Evolutionary conservation across 2,797 vertebrate species (phyloP).

Genomic region (Geotria australis): DNA sequence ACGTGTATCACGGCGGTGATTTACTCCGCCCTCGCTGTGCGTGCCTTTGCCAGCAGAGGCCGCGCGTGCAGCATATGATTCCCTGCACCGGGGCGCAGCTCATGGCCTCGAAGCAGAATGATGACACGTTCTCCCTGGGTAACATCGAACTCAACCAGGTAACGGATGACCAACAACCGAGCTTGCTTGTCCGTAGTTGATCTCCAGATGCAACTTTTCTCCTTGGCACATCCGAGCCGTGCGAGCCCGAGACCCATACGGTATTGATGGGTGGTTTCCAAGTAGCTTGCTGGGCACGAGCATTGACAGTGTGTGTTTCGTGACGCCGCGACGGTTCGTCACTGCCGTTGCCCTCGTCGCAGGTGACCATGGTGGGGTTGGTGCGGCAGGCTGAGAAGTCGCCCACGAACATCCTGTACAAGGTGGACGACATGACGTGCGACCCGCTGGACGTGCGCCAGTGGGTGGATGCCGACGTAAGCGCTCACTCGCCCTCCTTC

Average conservation of each 20-base stretch:
- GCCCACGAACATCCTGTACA: constrained; percentile 82
- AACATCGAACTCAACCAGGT: constrained; percentile 72
- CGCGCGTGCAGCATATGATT: constrained; percentile 46
- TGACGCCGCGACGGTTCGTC: not conserved
- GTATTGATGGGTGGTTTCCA: no score
- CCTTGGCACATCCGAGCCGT: no score
- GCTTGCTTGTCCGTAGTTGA: not conserved
- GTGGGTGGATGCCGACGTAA: constrained; percentile 83
- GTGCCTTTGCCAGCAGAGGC: constrained; percentile 17
- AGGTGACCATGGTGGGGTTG: constrained; percentile 63
- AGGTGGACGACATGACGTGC: constrained; percentile 75
- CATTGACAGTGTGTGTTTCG: not conserved
- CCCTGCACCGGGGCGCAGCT: constrained; percentile 85
- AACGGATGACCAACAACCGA: constrained; percentile 1
- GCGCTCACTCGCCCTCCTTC: constrained; percentile 1
- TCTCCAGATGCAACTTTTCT: no score
- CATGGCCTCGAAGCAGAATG: constrained; percentile 34
- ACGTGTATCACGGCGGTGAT: not conserved
- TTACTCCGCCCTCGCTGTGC: not conserved
- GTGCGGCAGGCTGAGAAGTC: constrained; percentile 69
- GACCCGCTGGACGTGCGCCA: constrained; percentile 75
- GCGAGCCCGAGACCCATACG: no score
- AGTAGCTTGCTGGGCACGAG: no score
- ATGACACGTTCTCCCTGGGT: constrained; percentile 47
- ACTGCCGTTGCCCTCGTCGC: not conserved